A percentile compares a stretch with the other conserved stretches of the same genome.
phyloP scores from a whole-genome alignment of 2,888 invertebrate genomes.

The Campaea margaritaria region DNA sequence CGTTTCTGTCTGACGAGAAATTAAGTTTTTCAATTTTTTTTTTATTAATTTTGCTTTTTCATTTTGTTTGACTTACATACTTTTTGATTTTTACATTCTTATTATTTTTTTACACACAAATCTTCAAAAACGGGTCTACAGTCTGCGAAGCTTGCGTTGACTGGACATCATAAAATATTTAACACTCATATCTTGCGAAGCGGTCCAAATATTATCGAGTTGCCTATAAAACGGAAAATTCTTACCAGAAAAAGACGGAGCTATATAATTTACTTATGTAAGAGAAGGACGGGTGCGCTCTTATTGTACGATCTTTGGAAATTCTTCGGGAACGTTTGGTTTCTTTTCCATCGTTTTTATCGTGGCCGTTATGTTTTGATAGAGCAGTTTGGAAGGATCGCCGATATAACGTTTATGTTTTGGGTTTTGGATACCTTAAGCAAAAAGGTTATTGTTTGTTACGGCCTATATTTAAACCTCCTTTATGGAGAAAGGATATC shows the following conservation, averaged over 20 bases:
- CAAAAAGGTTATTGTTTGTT: constrained; percentile 56
- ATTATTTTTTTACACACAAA: constrained; percentile 1
- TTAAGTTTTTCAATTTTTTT: too few species aligned
- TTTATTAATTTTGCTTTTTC: too few species aligned
- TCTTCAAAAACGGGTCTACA: constrained; percentile 25
- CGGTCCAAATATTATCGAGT: constrained; percentile 82
- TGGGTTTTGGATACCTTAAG: constrained; percentile 69
- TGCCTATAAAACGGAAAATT: constrained; percentile 78
- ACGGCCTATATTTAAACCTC: constrained; percentile 50
- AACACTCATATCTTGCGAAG: constrained; percentile 77
- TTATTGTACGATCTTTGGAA: constrained; percentile 82
- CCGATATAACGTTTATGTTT: constrained; percentile 83
- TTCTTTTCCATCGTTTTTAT: constrained; percentile 84
- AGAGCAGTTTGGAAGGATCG: constrained; percentile 79
- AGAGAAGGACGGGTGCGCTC: constrained; percentile 66
- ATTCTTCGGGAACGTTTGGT: constrained; percentile 80
- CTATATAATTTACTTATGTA: constrained; percentile 58
- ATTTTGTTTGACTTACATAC: not conserved
- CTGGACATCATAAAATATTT: constrained; percentile 83
- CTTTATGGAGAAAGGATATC: too few species aligned
- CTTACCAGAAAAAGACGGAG: constrained; percentile 66
- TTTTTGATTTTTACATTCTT: too few species aligned
- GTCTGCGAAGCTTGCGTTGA: constrained; percentile 60
- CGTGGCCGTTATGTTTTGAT: constrained; percentile 84
- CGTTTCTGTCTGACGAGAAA: too few species aligned